Evolutionary conservation across 2,797 vertebrate genomes (phyloP).

Genomic region (Anabas testudineus): DNA sequence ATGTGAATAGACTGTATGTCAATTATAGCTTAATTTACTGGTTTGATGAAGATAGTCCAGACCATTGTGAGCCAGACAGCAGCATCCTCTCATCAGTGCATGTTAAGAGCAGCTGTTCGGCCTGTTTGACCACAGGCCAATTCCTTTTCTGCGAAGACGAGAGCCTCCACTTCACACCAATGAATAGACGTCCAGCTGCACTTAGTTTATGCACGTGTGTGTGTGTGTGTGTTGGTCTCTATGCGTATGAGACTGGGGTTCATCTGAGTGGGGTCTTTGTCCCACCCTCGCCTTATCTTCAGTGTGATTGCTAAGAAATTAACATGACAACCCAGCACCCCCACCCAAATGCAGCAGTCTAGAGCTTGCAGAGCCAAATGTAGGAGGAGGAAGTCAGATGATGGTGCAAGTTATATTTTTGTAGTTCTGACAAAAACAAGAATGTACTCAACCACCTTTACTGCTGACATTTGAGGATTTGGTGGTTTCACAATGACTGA

Average conservation of each 20-base stretch:
- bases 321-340: slow-evolving; percentile 21
- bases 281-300: slow-evolving; percentile 11
- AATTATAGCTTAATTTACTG: slow-evolving; percentile 5
- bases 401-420: not conserved
- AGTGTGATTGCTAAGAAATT: slow-evolving; percentile 15
- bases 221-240: slow-evolving; percentile 27
- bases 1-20: not conserved
- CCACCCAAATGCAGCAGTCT: not conserved
- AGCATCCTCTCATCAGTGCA: slow-evolving; percentile 36
- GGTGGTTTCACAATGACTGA: too few relatives aligned
- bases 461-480: too few relatives aligned
- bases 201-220: slow-evolving; percentile 39
- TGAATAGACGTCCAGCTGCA: slow-evolving; percentile 77
- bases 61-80: slow-evolving; percentile 18
- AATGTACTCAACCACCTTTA: too few relatives aligned
- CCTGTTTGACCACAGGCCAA: slow-evolving; percentile 30
- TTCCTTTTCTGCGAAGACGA: slow-evolving; percentile 56
- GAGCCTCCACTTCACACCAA: slow-evolving; percentile 72
- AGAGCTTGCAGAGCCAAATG: not conserved
- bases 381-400: not conserved
- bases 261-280: slow-evolving; percentile 61
- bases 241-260: slow-evolving; percentile 25
- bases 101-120: slow-evolving; percentile 58
- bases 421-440: too few relatives aligned
- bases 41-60: slow-evolving; percentile 7